These are phyloP conservation scores for Mimumesa dahlbomi DNA, from an alignment of 2,888 invertebrate genomes.

Conservation along the genomic window DNA sequence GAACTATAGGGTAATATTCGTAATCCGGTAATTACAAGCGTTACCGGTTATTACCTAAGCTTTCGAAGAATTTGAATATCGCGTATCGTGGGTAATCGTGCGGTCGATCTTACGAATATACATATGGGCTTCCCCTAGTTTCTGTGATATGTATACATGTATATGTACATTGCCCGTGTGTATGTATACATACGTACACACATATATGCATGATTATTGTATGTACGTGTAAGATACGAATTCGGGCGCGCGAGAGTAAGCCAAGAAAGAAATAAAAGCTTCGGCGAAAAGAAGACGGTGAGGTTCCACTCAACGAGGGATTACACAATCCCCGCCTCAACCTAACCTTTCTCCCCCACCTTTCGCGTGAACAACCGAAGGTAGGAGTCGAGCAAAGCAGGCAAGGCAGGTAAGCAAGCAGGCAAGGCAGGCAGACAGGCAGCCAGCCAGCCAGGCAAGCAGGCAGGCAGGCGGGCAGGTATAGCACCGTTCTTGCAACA, in stretches of 20 bases:
- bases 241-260: constrained; percentile 25
- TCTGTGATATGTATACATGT: no score
- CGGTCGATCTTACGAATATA: neutral
- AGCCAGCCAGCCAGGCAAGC: constrained; percentile 33
- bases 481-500: constrained; percentile 75
- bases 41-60: constrained; percentile 5
- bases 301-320: constrained; percentile 69
- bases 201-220: no score
- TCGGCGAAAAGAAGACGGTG: constrained; percentile 70
- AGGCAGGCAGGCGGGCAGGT: constrained; percentile 54
- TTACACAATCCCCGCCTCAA: constrained; percentile 77
- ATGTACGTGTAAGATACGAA: constrained; percentile 18
- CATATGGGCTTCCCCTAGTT: no score
- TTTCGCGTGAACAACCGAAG: constrained; percentile 46
- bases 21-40: constrained; percentile 1
- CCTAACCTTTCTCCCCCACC: constrained; percentile 76
- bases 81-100: no score
- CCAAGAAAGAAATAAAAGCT: constrained; percentile 61
- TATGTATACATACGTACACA: no score
- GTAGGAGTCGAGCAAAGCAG: constrained; percentile 62
- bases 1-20: constrained; percentile 5
- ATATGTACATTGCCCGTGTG: no score
- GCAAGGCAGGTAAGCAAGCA: constrained; percentile 44
- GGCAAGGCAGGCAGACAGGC: constrained; percentile 41
- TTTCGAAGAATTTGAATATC: constrained; percentile 17